phyloP scores from a whole-genome alignment of 2,113 vertebrate genomes.

The Hyperoodon ampullatus region DNA sequence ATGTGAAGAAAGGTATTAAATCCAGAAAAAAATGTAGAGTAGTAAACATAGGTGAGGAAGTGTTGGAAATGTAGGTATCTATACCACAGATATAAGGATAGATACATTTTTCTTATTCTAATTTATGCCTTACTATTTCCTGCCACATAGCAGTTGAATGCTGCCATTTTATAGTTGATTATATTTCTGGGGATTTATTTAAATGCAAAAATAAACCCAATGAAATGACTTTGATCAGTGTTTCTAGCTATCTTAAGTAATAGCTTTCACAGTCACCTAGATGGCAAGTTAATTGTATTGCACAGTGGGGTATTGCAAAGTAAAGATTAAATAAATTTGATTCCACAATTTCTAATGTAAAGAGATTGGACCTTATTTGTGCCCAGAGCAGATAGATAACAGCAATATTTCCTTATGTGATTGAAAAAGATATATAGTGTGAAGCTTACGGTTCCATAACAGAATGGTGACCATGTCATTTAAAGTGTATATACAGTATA shows the following conservation, averaged over 20 bases:
- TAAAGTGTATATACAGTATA: conserved; percentile 71
- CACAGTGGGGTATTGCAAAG: conserved; percentile 62
- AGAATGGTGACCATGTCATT: conserved; percentile 72
- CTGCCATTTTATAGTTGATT: conserved; percentile 75
- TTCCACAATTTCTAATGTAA: conserved; percentile 67
- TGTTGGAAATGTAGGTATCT: conserved; percentile 59
- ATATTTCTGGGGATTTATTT: conserved; percentile 69
- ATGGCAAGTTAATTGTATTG: conserved; percentile 59
- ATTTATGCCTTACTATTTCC: conserved; percentile 74
- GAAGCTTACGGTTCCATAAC: conserved; percentile 49
- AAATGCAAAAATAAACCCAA: conserved; percentile 54
- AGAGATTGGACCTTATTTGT: conserved; percentile 51
- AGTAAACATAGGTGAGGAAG: conserved; percentile 42
- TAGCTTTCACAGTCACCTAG: conserved; percentile 68
- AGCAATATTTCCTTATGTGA: conserved; percentile 68
- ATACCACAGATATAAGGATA: conserved; percentile 44
- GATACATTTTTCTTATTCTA: conserved; percentile 63
- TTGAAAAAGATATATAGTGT: conserved; percentile 37
- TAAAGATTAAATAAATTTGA: conserved; percentile 63
- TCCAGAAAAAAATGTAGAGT: conserved; percentile 67
- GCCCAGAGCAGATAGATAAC: conserved; percentile 59
- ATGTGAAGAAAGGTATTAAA: conserved; percentile 64
- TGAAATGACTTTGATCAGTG: conserved; percentile 67
- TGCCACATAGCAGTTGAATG: conserved; percentile 69
- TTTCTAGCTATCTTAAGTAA: conserved; percentile 74